Evolutionary conservation across 2,113 vertebrate genomes (phyloP).

Genomic region (Trinectes maculatus): DNA sequence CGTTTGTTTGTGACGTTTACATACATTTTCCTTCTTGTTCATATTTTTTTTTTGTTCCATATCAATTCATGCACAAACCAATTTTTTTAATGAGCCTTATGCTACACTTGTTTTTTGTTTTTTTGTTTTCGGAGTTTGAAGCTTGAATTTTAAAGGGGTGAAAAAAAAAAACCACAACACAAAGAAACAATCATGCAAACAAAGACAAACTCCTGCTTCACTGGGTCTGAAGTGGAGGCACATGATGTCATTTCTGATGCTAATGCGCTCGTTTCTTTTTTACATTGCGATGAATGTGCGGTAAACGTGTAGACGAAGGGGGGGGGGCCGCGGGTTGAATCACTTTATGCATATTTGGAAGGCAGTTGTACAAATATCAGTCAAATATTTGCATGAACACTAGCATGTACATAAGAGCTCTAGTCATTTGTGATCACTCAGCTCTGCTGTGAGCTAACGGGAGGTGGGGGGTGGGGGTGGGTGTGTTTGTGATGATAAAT

Average conservation of each 20-base stretch:
- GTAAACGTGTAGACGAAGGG: conserved; percentile 58
- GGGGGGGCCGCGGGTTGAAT: conserved; percentile 43
- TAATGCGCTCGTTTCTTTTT: conserved; percentile 61
- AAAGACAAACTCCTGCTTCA: conserved; percentile 75
- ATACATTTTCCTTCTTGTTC: conserved; percentile 5
- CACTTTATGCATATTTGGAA: conserved; percentile 79
- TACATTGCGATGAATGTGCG: conserved; percentile 68
- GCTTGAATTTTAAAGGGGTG: conserved; percentile 40
- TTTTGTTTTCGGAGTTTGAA: conserved; percentile 57
- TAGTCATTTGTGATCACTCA: conserved; percentile 79
- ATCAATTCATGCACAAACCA: conserved; percentile 57
- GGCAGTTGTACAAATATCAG: conserved; percentile 82
- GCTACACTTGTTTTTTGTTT: conserved; percentile 7
- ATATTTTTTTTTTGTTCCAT: conserved; percentile 50
- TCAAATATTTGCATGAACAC: conserved; percentile 88
- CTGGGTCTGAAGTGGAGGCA: conserved; percentile 80
- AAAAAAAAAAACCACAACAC: conserved; percentile 28
- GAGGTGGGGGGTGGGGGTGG: conserved; percentile 18
- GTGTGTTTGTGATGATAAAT: conserved; percentile 76
- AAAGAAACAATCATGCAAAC: conserved; percentile 36
- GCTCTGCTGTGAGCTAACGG: conserved; percentile 72
- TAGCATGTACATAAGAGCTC: conserved; percentile 90
- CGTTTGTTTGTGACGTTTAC: conserved; percentile 43
- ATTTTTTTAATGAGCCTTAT: too few relatives aligned
- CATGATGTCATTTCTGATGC: conserved; percentile 82